A percentile compares a stretch with the other conserved stretches of the same genome.
Evolutionary conservation across 2,113 vertebrate genomes (phyloP).

Genomic region (Mionectes macconnelli): DNA sequence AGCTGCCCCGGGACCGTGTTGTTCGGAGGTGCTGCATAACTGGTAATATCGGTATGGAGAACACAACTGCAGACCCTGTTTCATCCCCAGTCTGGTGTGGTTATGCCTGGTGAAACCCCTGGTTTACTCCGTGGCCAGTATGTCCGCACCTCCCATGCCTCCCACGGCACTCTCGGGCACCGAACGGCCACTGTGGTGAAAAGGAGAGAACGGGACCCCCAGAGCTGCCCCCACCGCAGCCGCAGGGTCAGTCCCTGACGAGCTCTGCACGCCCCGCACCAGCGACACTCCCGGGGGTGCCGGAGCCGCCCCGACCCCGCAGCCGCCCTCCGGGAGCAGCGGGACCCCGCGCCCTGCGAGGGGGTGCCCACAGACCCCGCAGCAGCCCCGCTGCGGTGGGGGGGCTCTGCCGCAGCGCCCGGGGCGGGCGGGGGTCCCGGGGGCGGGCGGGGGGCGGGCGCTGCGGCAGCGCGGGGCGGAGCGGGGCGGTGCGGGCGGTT

Average conservation of each 20-base stretch:
- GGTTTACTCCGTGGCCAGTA: accelerated
- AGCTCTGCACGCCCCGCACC: background rate
- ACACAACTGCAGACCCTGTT: background rate
- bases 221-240: too few species aligned
- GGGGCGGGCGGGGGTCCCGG: background rate
- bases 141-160: too few species aligned
- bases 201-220: background rate
- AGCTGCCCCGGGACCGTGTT: accelerated
- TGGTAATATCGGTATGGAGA: background rate
- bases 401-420: background rate
- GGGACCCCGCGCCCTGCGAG: background rate
- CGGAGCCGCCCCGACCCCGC: background rate
- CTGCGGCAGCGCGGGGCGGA: too few species aligned
- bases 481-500: too few species aligned
- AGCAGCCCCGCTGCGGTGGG: background rate
- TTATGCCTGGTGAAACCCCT: background rate
- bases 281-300: background rate
- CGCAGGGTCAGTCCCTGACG: background rate
- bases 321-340: background rate
- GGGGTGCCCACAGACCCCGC: background rate
- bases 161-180: too few species aligned
- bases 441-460: background rate
- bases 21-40: background rate
- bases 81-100: background rate
- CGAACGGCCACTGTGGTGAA: background rate